A percentile compares a stretch with the other conserved stretches of the same genome.
Conservation (phyloP, 2,888 invertebrate genomes). For the Macrostomum cliftonense region DNA sequence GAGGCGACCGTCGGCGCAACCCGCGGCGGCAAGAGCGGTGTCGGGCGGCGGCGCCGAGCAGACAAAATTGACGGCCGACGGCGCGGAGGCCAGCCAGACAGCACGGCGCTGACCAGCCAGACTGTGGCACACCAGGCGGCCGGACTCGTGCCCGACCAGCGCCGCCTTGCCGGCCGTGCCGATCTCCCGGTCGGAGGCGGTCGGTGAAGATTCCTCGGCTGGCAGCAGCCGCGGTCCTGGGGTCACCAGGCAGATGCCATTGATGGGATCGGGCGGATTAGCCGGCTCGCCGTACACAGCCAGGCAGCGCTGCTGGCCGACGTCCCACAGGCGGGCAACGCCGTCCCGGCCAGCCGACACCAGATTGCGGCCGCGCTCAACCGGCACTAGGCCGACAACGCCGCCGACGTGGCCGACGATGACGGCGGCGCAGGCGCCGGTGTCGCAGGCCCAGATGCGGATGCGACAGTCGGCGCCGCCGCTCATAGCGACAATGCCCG, state of each 20-base stretch:
- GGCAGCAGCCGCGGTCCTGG: neutral
- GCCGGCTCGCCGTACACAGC: conserved; percentile 34
- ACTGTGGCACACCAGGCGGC: conserved; percentile 43
- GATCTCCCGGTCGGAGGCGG: conserved; percentile 41
- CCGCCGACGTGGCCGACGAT: conserved; percentile 38
- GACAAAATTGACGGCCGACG: too few species aligned
- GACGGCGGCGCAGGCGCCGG: conserved; percentile 49
- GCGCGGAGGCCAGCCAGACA: too few species aligned
- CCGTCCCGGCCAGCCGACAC: conserved; percentile 55
- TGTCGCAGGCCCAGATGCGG: conserved; percentile 53
- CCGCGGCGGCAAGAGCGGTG: too few species aligned
- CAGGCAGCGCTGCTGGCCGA: conserved; percentile 46
- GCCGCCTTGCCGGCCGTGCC: conserved; percentile 48
- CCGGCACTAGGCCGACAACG: conserved; percentile 46
- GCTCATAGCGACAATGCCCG: conserved; percentile 49
- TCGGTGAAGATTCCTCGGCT: neutral
- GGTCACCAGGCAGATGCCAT: neutral
- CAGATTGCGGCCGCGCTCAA: conserved; percentile 52
- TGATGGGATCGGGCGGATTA: conserved; percentile 4
- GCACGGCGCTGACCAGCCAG: conserved; percentile 40
- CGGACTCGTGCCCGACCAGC: conserved; percentile 47
- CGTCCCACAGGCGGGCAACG: conserved; percentile 51
- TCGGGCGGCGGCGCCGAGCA: too few species aligned
- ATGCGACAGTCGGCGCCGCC: conserved; percentile 52
- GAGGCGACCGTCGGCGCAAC: too few species aligned